Percentiles rank a stretch among this genome's conserved stretches.
Conservation (phyloP, 2,797 vertebrate species). For the Scolopax bukidnonensis region DNA sequence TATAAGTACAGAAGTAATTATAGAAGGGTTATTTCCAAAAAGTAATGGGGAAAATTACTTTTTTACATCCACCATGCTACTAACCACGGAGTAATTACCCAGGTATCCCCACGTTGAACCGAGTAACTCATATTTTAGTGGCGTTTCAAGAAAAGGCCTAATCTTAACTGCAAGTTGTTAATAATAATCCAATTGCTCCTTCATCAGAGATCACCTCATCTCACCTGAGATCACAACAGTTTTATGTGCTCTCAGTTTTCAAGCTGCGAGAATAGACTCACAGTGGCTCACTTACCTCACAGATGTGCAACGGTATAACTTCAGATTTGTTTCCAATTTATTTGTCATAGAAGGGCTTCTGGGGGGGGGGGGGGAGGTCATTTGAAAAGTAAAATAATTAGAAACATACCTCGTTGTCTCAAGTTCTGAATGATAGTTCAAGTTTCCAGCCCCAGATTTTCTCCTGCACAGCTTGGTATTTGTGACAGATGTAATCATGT, state of each 20-base stretch:
- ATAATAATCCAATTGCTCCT: conserved; percentile 54
- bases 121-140: background rate
- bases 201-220: conserved; percentile 48
- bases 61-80: background rate
- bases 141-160: background rate
- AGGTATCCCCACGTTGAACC: background rate
- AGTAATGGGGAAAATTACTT: background rate
- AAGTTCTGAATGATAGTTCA: background rate
- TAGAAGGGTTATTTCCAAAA: background rate
- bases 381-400: conserved; percentile 26
- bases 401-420: conserved; percentile 24
- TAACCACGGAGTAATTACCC: background rate
- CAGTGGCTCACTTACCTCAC: background rate
- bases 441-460: conserved; percentile 28
- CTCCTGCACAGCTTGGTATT: background rate
- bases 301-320: conserved; percentile 3
- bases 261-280: background rate
- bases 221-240: background rate
- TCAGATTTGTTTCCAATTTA: conserved; percentile 45
- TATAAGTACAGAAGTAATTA: background rate
- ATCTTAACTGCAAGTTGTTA: conserved; percentile 27
- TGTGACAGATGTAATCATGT: conserved; percentile 32
- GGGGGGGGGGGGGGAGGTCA: too few species aligned
- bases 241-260: conserved; percentile 15
- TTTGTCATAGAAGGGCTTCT: background rate